Percentiles rank a stretch among this genome's conserved stretches.
Evolutionary conservation across 2,113 vertebrate genomes (phyloP).

Genomic region (Heterotilapia buettikoferi): DNA sequence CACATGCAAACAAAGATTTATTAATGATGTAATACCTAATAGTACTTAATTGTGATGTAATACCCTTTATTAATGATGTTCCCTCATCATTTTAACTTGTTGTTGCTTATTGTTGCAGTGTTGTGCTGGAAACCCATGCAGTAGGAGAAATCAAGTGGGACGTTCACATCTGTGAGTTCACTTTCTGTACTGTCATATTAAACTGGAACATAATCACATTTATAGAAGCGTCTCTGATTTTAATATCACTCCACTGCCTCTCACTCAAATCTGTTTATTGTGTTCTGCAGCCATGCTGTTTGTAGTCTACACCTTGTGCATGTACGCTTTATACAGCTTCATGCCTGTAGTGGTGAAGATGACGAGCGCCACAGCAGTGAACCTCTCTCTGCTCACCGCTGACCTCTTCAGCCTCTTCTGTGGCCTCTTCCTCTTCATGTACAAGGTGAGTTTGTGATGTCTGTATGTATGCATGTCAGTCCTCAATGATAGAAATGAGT

Average conservation of each 20-base stretch:
- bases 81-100: not conserved
- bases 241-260: accelerated
- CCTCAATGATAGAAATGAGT: not conserved
- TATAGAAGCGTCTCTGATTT: accelerated
- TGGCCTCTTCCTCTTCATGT: conserved; percentile 86
- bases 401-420: conserved; percentile 97
- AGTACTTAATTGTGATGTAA: not conserved
- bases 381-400: conserved; percentile 89
- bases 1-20: not conserved
- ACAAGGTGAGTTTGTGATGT: conserved; percentile 70
- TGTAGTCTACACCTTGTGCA: conserved; percentile 80
- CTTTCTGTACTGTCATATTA: not conserved
- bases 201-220: not conserved
- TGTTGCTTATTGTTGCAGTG: conserved; percentile 62
- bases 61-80: not conserved
- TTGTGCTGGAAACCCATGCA: conserved; percentile 76
- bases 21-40: not conserved
- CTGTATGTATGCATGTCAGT: not conserved
- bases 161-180: conserved; percentile 76
- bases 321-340: conserved; percentile 91
- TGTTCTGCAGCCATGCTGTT: conserved; percentile 77
- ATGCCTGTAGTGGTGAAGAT: conserved; percentile 89
- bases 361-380: conserved; percentile 89
- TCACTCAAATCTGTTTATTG: not conserved
- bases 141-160: conserved; percentile 77